A percentile compares a stretch with the other conserved stretches of the same genome.
These are phyloP conservation scores for Sylvilagus bachmani DNA, from an alignment of 2,113 vertebrate genomes.

Conservation along the genomic window DNA sequence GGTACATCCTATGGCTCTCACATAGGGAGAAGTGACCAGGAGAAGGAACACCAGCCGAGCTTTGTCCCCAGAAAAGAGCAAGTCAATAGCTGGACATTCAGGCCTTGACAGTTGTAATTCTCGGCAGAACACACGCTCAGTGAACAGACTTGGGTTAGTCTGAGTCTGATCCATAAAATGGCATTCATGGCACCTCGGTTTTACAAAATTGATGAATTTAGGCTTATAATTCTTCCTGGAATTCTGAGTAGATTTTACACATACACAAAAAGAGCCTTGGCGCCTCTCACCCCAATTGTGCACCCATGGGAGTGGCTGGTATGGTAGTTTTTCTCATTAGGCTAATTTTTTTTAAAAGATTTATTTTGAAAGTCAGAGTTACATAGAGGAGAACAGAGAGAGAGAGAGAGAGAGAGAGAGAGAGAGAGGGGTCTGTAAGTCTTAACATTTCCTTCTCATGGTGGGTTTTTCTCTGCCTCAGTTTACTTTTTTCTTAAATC, in stretches of 20 bases:
- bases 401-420: too few relatives aligned
- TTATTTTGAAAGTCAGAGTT: too few relatives aligned
- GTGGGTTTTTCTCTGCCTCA: neutral
- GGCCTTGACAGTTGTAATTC: neutral
- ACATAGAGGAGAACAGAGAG: too few relatives aligned
- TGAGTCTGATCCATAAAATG: slow-evolving; percentile 34
- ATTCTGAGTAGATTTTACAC: slow-evolving; percentile 8
- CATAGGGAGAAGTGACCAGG: neutral
- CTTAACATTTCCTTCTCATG: slow-evolving; percentile 9
- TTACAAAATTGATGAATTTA: neutral
- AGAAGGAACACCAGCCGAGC: neutral
- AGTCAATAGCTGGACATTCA: neutral
- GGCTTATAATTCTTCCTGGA: slow-evolving; percentile 7
- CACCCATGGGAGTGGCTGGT: neutral
- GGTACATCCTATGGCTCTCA: neutral
- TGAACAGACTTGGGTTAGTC: neutral
- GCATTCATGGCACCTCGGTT: neutral
- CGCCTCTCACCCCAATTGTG: neutral
- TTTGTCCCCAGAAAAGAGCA: neutral
- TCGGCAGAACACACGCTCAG: neutral
- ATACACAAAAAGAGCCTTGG: neutral
- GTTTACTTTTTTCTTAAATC: neutral
- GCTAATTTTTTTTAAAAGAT: too few relatives aligned
- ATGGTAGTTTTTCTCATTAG: neutral
- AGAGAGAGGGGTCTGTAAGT: neutral